A percentile compares a stretch with the other conserved stretches of the same genome.
These are phyloP conservation scores for Australoheros facetus DNA, from an alignment of 2,797 vertebrate genomes.

Conservation along the genomic window DNA sequence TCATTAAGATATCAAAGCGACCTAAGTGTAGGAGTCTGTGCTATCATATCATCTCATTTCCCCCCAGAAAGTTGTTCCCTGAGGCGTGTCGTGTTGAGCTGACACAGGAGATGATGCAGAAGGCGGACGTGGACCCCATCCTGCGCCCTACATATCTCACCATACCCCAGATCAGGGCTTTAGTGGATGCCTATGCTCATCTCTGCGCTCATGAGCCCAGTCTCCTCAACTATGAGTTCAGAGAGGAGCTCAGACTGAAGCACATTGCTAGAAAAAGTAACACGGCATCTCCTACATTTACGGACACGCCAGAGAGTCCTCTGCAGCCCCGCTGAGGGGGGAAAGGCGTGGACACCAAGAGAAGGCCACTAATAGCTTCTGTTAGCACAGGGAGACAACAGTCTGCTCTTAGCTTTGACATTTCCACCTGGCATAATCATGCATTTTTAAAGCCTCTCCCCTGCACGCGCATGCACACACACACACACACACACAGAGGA, in stretches of 20 bases:
- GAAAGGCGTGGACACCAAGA: constrained; percentile 14
- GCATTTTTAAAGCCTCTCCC: constrained; percentile 70
- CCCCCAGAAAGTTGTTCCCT: constrained; percentile 89
- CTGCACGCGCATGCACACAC: constrained; percentile 24
- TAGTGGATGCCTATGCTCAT: constrained; percentile 85
- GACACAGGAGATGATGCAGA: constrained; percentile 83
- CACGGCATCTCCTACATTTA: neutral
- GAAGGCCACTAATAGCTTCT: constrained; percentile 51
- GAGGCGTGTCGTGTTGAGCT: constrained; percentile 82
- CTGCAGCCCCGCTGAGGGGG: constrained; percentile 30
- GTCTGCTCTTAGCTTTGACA: constrained; percentile 72
- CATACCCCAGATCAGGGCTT: constrained; percentile 84
- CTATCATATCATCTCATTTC: constrained; percentile 4
- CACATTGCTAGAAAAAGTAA: constrained; percentile 18
- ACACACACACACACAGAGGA: constrained; percentile 45
- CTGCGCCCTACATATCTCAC: constrained; percentile 87
- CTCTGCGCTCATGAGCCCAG: constrained; percentile 82
- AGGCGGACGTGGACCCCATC: constrained; percentile 89
- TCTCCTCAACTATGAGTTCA: constrained; percentile 86
- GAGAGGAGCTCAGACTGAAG: constrained; percentile 86
- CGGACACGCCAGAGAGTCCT: constrained; percentile 7
- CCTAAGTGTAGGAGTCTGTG: constrained; percentile 24
- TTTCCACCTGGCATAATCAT: constrained; percentile 73
- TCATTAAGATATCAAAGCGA: constrained; percentile 67
- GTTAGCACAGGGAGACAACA: constrained; percentile 54